Evolutionary conservation across 2,888 invertebrate genomes (phyloP).

Genomic region (Eupithecia vulgata): DNA sequence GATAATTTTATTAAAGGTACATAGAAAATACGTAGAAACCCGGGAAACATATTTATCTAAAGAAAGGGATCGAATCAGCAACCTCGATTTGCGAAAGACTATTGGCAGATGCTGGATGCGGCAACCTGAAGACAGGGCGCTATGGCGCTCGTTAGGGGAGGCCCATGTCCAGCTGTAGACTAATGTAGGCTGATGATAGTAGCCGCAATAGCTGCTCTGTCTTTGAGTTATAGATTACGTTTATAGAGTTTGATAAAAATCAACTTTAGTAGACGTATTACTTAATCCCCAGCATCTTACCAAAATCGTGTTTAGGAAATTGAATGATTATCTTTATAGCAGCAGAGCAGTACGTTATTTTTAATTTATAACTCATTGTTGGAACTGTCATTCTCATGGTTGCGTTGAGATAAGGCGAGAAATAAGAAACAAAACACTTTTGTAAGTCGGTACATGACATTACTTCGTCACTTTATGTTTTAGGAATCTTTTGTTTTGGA

Average conservation of each 20-base stretch:
- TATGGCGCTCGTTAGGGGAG: too few relatives aligned
- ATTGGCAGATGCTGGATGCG: too few relatives aligned
- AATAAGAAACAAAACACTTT: conserved; percentile 21
- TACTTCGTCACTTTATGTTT: conserved; percentile 14
- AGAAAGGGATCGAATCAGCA: too few relatives aligned
- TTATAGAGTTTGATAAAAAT: neutral
- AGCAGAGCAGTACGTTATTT: conserved; percentile 31
- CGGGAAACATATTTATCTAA: too few relatives aligned
- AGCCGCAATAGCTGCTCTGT: too few relatives aligned
- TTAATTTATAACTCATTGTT: conserved; percentile 41
- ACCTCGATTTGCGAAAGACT: too few relatives aligned
- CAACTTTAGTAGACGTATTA: neutral
- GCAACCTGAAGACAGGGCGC: too few relatives aligned
- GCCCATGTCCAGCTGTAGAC: too few relatives aligned
- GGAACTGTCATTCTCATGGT: conserved; percentile 34
- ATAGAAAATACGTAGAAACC: too few relatives aligned
- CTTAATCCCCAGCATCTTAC: conserved; percentile 15
- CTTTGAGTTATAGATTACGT: neutral
- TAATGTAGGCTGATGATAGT: too few relatives aligned
- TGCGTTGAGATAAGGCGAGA: conserved; percentile 14
- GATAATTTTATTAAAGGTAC: too few relatives aligned
- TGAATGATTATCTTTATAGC: conserved; percentile 45
- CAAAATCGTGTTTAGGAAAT: conserved; percentile 47
- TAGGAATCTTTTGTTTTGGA: conserved; percentile 4
- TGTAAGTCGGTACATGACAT: conserved; percentile 11